phyloP scores from a whole-genome alignment of 2,888 invertebrate species.

The Gymnosoma rotundatum region DNA sequence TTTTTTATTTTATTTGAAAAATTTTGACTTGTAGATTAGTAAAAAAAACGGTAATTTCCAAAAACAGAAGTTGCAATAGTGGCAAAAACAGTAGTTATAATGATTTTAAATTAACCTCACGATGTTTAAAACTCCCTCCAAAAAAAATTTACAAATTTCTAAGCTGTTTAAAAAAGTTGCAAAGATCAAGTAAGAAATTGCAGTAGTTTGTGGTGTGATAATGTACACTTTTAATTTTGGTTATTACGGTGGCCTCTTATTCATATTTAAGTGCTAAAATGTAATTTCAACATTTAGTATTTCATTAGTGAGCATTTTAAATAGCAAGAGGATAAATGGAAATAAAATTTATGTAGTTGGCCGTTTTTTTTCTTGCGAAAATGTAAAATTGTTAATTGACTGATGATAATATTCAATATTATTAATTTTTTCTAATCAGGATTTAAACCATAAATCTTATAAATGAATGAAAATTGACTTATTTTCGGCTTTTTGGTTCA shows the following conservation, averaged over 20 bases:
- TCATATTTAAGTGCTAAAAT: constrained; percentile 29
- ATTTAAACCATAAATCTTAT: no score
- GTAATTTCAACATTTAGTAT: constrained; percentile 10
- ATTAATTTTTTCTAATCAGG: no score
- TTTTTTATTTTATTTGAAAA: constrained; percentile 19
- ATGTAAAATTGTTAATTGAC: constrained; percentile 30
- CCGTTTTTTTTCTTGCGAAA: constrained; percentile 15
- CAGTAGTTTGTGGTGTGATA: constrained; percentile 34
- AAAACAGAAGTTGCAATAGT: constrained; percentile 45
- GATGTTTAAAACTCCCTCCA: constrained; percentile 34
- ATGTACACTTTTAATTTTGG: constrained; percentile 55
- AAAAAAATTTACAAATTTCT: not conserved
- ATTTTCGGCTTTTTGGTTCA: no score
- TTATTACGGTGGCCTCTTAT: constrained; percentile 43
- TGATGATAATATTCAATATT: not conserved
- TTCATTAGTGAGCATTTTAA: not conserved
- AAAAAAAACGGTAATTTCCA: constrained; percentile 5
- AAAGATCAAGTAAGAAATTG: constrained; percentile 16
- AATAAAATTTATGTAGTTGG: not conserved
- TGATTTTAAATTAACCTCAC: constrained; percentile 63
- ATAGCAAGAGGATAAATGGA: constrained; percentile 20
- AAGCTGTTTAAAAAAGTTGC: constrained; percentile 31
- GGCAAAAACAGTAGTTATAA: constrained; percentile 60
- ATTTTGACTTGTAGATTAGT: constrained; percentile 17
- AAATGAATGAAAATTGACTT: no score